Percentiles rank a stretch among this genome's conserved stretches.
phyloP scores from a whole-genome alignment of 1,140 invertebrate species.

The Andricus grossulariae region DNA sequence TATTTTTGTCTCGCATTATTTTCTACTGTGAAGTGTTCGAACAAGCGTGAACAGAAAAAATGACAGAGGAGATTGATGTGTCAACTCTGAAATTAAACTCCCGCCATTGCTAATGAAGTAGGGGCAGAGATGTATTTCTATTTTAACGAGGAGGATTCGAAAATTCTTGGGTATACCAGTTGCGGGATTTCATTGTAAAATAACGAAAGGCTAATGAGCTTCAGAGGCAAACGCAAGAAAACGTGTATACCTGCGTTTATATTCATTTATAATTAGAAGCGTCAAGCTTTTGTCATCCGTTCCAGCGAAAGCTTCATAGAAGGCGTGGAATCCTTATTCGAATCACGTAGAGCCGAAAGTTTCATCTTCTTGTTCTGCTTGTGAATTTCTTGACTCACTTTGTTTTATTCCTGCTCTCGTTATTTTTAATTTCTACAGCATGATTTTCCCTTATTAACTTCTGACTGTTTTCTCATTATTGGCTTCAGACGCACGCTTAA shows the following conservation, averaged over 20 bases:
- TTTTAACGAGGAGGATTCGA: constrained; percentile 5
- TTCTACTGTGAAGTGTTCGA: too few relatives aligned
- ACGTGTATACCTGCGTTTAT: constrained; percentile 8
- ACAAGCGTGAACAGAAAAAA: background rate
- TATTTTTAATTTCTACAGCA: background rate
- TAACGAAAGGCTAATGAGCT: constrained; percentile 7
- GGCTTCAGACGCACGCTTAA: constrained; percentile 34
- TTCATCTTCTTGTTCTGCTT: constrained; percentile 46
- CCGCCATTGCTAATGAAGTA: background rate
- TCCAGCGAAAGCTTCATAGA: background rate
- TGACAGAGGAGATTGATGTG: background rate
- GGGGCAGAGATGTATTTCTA: background rate
- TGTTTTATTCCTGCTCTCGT: background rate
- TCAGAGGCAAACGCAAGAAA: background rate
- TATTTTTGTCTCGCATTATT: background rate
- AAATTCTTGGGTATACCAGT: background rate
- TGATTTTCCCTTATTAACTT: background rate
- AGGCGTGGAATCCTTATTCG: constrained; percentile 46
- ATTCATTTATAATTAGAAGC: constrained; percentile 16
- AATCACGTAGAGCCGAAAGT: constrained; percentile 54
- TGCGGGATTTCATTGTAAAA: constrained; percentile 23
- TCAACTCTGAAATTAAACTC: background rate
- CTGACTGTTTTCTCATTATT: constrained; percentile 37
- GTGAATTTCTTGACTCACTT: background rate
- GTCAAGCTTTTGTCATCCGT: constrained; percentile 2